Percentiles rank a stretch among this genome's conserved stretches.
These are phyloP conservation scores for Struthio camelus DNA, from an alignment of 2,113 vertebrate species.

Conservation along the genomic window DNA sequence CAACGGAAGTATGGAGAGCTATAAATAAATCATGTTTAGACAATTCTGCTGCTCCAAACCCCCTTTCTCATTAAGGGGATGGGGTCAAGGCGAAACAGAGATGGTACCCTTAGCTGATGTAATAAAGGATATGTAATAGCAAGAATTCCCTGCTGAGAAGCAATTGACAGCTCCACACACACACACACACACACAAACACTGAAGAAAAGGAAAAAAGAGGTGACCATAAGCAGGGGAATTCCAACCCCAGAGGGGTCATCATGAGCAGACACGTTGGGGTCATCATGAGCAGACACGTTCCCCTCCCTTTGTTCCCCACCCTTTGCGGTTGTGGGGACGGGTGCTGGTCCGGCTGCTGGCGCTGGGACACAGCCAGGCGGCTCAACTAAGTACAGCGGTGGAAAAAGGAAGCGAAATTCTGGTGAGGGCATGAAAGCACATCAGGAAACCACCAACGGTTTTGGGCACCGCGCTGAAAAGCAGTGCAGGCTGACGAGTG, in stretches of 20 bases:
- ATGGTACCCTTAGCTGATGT: constrained; percentile 11
- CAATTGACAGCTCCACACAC: constrained; percentile 1
- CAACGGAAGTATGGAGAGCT: not conserved
- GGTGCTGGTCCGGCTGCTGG: not conserved
- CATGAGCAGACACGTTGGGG: not conserved
- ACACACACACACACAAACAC: not conserved
- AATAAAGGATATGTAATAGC: constrained; percentile 28
- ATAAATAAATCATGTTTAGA: not conserved
- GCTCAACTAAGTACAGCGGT: constrained; percentile 2
- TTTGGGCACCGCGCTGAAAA: constrained; percentile 22
- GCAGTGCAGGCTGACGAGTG: not conserved
- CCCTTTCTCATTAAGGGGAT: not conserved
- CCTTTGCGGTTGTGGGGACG: not conserved
- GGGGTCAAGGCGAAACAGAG: constrained; percentile 6
- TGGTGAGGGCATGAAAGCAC: constrained; percentile 54
- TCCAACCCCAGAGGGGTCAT: not conserved
- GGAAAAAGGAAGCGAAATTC: constrained; percentile 68
- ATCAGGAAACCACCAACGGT: constrained; percentile 79
- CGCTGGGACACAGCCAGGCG: not conserved
- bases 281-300: not conserved
- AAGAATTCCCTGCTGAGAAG: constrained; percentile 28
- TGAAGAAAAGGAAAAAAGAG: not conserved
- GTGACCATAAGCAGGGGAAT: not conserved
- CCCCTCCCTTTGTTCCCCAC: not conserved
- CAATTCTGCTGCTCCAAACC: not conserved